A percentile compares a stretch with the other conserved stretches of the same genome.
phyloP scores from a whole-genome alignment of 2,113 vertebrate species.

The Chlorodrepanis virens region DNA sequence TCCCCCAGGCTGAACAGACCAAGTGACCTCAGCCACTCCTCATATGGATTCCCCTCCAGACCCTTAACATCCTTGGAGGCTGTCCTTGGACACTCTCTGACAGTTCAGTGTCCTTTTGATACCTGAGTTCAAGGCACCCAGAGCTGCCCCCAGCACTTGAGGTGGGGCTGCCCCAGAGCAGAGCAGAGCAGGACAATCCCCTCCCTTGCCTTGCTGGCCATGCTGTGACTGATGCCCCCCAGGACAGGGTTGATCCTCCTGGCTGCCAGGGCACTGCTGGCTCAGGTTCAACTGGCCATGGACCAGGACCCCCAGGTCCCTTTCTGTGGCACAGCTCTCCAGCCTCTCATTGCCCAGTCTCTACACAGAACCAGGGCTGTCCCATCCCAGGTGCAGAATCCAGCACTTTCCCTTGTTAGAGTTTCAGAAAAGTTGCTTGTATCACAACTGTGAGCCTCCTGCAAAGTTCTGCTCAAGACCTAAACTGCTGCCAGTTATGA shows the following conservation, averaged over 20 bases:
- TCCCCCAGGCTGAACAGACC: background rate
- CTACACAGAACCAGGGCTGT: background rate
- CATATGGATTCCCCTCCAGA: fast-evolving
- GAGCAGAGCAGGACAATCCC: background rate
- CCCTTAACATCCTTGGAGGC: fast-evolving
- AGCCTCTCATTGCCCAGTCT: background rate
- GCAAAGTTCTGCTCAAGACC: background rate
- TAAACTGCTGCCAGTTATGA: background rate
- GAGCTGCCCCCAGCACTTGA: fast-evolving
- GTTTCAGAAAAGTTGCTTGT: background rate
- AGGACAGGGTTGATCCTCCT: background rate
- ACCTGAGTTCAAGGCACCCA: background rate
- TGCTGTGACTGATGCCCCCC: background rate
- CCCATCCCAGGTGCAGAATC: background rate
- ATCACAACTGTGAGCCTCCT: background rate
- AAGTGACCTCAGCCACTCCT: background rate
- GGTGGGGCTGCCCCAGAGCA: fast-evolving
- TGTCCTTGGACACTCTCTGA: background rate
- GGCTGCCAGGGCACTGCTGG: background rate
- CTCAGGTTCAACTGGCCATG: background rate
- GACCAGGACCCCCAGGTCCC: background rate
- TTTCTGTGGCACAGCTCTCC: fast-evolving
- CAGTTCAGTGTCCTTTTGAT: background rate
- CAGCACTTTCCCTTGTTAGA: background rate
- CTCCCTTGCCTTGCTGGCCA: fast-evolving